Base-by-base conservation (phyloP, 1,140 invertebrate species). In the Hesperophylax magnus region DNA sequence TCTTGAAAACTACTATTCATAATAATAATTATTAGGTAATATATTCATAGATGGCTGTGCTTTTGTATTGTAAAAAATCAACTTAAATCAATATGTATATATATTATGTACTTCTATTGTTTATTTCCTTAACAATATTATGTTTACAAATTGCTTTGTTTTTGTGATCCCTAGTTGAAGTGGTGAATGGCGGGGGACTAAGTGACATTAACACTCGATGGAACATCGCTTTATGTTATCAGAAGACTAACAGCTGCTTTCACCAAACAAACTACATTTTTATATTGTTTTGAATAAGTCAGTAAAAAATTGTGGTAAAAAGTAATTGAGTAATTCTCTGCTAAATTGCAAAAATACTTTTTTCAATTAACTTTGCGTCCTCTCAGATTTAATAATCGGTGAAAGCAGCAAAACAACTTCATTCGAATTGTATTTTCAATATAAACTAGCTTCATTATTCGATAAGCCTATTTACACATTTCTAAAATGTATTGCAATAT, bases 401-500 rank as follows among this genome's bases (percentile, higher is more conserved):
- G 39, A 47, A 39, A 47, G 39, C 39, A 47, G 11, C 9, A 61
- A 24, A 61, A 61, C 58, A 61, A 61, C 24, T 22, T 2, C 9
- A 4, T 61, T 61, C 24, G 9, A 61, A 61, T 8, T 20, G 11
- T 47, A 67, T 34, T 67, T 67, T 67, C 7, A 67, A 54, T 18
- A 54, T 72, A 72, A 72, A 20, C 52, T 72, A 72, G 20, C 14
- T 72, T 71, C 8, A 47, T 71, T 72, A 72, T 11, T 72, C n/a
- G 18, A 27, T 72, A 72, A 72, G 69, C 69, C 47, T 72, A 72
- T 72, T 53, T 72, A 72, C 52, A 72, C 9, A 72, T 24, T 52
- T 72, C 69, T 72, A 72, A 54, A 54, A 54, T 14, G 20, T 69
- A 20, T 69, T 39, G 9, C 24, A 24, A 61, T 24, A 61, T 61